phyloP scores from a whole-genome alignment of 2,113 vertebrate genomes.

The Ciconia maguari region DNA sequence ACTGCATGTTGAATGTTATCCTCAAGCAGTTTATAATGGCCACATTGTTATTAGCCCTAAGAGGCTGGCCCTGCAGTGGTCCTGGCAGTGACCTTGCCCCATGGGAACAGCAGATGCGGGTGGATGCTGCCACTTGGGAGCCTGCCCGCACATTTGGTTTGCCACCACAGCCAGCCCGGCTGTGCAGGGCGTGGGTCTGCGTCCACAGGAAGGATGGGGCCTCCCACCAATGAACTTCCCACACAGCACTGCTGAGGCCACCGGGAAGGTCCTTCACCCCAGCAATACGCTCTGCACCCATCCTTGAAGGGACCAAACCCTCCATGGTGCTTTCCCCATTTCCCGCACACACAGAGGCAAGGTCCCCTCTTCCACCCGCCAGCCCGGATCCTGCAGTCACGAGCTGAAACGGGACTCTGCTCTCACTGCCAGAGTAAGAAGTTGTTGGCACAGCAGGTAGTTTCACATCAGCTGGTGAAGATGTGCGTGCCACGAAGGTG shows the following conservation, averaged over 20 bases:
- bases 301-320: fast-evolving
- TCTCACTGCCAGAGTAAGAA: not conserved
- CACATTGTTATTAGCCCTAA: not conserved
- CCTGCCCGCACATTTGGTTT: fast-evolving
- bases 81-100: not conserved
- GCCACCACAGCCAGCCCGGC: not conserved
- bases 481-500: not conserved
- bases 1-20: not conserved
- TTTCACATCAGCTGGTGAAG: not conserved
- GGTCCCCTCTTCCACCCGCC: not conserved
- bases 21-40: not conserved
- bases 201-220: not conserved
- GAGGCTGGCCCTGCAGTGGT: not conserved
- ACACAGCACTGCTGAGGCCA: not conserved
- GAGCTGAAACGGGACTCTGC: not conserved
- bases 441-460: not conserved
- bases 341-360: fast-evolving
- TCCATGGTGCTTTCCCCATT: not conserved
- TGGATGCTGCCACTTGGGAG: not conserved
- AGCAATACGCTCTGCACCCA: not conserved
- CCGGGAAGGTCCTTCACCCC: not conserved
- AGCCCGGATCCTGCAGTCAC: fast-evolving
- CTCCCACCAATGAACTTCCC: not conserved
- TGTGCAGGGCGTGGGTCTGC: not conserved
- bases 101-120: not conserved